Base-by-base conservation (phyloP, 1,140 invertebrate species). In the Diachasmimorpha longicaudata region DNA sequence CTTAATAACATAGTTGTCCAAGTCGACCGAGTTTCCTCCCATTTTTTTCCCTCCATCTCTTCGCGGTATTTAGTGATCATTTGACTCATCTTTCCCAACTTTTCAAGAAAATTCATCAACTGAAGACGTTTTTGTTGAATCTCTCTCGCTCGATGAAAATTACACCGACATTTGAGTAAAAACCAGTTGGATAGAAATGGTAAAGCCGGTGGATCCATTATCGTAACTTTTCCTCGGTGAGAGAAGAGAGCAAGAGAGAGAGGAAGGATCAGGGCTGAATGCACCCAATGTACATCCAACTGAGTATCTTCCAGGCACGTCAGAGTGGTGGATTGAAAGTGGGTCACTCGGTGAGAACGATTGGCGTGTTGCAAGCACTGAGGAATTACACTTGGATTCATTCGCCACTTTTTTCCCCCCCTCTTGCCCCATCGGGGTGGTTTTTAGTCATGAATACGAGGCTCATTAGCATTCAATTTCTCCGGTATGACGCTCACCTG, bases 321-420 rank as follows among this genome's bases (percentile, higher is more conserved):
- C 52, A 31, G 19, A 55, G 58, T 25, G 23, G 58, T 63, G 19
- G 19, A 63, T 63, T 25, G 23, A 63, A 63, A 63, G 58, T 63
- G 58, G 58, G 58, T 63, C 58, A 63, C 21, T 63, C 58, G 23
- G 58, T 63, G 58, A 63, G 23, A 23, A 63, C 19, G 58, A 63
- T 63, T 63, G 69, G 44, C 42, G 44, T 11, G 16, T 46, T 19
- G 19, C 25, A 70, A 71, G 2, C 23, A 46, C 44, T 25, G 69
- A 69, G 67, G 31, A 69, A 69, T 52, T 71, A 52, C 69, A 71
- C 39, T 71, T 14, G 69, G 39, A 46, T 71, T 71, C 69, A 71
- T 48, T 31, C 36, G 5, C 5, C 23, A 25, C 67, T 19, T 19
- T 70, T 46, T 70, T 70, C n/a, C 42, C 21, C 58, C 21, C 23